Conservation (phyloP, 1,140 invertebrate species). For the Drosophila melanica region DNA sequence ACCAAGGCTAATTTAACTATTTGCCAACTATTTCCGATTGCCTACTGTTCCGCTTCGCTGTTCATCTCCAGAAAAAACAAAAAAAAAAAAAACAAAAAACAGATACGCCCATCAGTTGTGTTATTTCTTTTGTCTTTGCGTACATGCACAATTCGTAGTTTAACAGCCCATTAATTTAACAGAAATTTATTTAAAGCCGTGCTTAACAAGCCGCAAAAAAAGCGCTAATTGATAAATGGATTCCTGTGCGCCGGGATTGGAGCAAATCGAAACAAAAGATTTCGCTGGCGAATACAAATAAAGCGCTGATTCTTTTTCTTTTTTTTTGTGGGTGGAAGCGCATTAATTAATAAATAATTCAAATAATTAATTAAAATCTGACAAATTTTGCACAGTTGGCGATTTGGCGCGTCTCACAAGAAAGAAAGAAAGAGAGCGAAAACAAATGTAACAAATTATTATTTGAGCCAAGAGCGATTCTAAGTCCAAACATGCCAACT, state of each 20-base stretch:
- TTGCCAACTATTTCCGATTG: constrained; percentile 36
- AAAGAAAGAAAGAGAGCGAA: constrained; percentile 1
- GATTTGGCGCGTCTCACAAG: constrained; percentile 6
- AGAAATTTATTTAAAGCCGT: constrained; percentile 50
- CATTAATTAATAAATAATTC: constrained; percentile 49
- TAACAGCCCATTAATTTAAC: constrained; percentile 68
- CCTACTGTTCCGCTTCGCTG: constrained; percentile 39
- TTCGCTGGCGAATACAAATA: constrained; percentile 1
- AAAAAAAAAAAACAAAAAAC: too few species aligned
- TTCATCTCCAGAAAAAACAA: constrained; percentile 46
- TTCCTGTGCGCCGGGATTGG: constrained; percentile 46
- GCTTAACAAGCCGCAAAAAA: constrained; percentile 62
- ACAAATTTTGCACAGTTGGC: constrained; percentile 44
- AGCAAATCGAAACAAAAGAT: constrained; percentile 46
- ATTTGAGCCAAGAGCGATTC: not conserved
- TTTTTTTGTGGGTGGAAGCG: constrained; percentile 30
- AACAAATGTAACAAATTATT: constrained; percentile 69
- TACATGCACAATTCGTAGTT: constrained; percentile 38
- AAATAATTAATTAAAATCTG: constrained; percentile 67
- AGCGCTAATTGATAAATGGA: constrained; percentile 69
- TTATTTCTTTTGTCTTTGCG: not conserved
- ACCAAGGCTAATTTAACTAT: constrained; percentile 30
- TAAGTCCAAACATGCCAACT: constrained; percentile 4
- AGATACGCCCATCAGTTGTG: constrained; percentile 50
- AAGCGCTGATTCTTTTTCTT: too few species aligned